Percentiles rank a stretch among this genome's conserved stretches.
Conservation (phyloP, 1,140 invertebrate species). For the Conus betulinus region DNA sequence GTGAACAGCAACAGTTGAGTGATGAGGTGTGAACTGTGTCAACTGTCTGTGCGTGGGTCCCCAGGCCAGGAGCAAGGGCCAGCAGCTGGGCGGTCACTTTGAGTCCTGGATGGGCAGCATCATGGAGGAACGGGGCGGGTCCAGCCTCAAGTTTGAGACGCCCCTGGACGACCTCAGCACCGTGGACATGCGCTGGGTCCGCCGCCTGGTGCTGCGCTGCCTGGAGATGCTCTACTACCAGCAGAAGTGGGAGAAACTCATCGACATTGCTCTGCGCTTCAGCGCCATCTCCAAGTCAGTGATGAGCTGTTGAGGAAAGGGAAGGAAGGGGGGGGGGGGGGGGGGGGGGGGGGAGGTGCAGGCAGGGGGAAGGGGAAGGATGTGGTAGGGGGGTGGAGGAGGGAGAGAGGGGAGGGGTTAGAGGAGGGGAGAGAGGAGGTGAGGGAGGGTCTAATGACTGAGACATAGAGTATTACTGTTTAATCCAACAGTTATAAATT, state of each 20-base stretch:
- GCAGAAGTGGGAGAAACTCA: constrained; percentile 75
- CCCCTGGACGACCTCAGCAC: constrained; percentile 70
- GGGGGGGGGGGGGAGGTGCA: not conserved
- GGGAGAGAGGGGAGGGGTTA: too few relatives aligned
- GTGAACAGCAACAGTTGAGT: too few relatives aligned
- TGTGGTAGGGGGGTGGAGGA: not conserved
- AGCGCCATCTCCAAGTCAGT: constrained; percentile 73
- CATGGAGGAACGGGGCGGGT: constrained; percentile 68
- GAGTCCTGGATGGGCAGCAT: constrained; percentile 68
- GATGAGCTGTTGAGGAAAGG: not conserved
- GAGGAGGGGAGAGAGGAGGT: too few relatives aligned
- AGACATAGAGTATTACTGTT: too few relatives aligned
- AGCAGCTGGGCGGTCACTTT: constrained; percentile 59
- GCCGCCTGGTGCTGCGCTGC: constrained; percentile 67
- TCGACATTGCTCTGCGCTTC: constrained; percentile 72
- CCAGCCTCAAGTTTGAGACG: constrained; percentile 72
- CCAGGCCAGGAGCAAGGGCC: constrained; percentile 63
- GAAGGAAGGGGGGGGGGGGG: not conserved
- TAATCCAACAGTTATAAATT: too few relatives aligned
- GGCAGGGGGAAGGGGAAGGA: not conserved
- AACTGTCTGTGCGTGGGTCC: too few relatives aligned
- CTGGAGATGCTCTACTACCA: constrained; percentile 71
- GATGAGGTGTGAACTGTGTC: too few relatives aligned
- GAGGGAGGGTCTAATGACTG: too few relatives aligned
- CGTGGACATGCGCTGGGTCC: constrained; percentile 68